Percentiles rank a stretch among this genome's conserved stretches.
phyloP scores from a whole-genome alignment of 2,113 vertebrate species.

The Periophthalmodon schlosseri region DNA sequence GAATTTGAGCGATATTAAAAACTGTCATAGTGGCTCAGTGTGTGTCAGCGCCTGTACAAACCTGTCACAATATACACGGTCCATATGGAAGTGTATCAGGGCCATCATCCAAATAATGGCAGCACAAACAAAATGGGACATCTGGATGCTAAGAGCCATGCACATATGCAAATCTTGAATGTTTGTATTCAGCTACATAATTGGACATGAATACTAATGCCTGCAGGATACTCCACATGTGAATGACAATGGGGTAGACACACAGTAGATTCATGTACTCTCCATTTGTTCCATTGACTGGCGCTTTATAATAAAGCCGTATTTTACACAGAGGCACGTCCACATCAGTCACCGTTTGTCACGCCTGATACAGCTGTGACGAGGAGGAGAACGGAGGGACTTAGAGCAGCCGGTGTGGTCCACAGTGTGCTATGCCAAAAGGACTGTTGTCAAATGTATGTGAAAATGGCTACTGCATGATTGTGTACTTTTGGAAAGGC shows the following conservation, averaged over 20 bases:
- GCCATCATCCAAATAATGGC: conserved; percentile 35
- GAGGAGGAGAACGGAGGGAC: background rate
- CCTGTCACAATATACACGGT: conserved; percentile 19
- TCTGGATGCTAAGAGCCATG: conserved; percentile 28
- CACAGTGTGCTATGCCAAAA: background rate
- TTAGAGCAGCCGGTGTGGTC: background rate
- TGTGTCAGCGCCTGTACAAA: conserved; percentile 24
- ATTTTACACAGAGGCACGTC: conserved; percentile 12
- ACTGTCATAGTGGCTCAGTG: conserved; percentile 13
- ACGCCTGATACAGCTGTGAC: conserved; percentile 8
- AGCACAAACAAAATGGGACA: conserved; percentile 45
- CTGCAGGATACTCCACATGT: background rate
- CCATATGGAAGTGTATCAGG: conserved; percentile 32
- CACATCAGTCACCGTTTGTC: conserved; percentile 34
- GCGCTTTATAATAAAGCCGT: conserved; percentile 22
- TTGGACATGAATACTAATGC: conserved; percentile 24
- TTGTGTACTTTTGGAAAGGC: too few species aligned
- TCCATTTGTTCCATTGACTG: conserved; percentile 22
- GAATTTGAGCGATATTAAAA: background rate
- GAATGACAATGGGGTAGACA: conserved; percentile 1
- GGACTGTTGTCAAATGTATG: background rate
- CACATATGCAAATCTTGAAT: conserved; percentile 27
- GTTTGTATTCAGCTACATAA: conserved; percentile 14
- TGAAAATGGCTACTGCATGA: conserved; percentile 15
- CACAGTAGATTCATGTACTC: background rate